Evolutionary conservation across 2,797 vertebrate species (phyloP).

Genomic region (Perodicticus potto): DNA sequence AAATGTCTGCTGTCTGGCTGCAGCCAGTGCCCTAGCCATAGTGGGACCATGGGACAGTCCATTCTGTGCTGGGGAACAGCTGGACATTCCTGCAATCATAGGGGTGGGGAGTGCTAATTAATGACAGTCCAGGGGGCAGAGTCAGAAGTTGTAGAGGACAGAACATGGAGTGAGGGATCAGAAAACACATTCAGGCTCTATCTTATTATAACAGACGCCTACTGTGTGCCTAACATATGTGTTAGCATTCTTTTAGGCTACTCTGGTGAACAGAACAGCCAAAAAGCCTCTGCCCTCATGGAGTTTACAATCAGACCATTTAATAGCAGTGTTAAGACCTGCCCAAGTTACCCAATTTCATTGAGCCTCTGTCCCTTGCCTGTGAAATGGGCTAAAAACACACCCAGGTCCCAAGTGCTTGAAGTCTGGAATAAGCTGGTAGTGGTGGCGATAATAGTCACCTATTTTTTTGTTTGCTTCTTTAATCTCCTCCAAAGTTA

Average conservation of each 20-base stretch:
- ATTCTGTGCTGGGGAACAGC: slow-evolving; percentile 19
- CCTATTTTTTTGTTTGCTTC: too few species aligned
- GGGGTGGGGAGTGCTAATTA: neutral
- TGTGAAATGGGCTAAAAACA: neutral
- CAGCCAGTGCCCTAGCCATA: neutral
- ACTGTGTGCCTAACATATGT: fast-evolving
- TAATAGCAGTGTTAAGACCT: neutral
- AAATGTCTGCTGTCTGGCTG: neutral
- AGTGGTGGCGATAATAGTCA: fast-evolving
- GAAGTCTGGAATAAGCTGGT: neutral
- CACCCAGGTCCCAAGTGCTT: neutral
- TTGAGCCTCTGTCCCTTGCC: neutral
- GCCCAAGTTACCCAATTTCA: neutral
- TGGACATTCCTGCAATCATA: slow-evolving; percentile 36
- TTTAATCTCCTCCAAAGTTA: neutral
- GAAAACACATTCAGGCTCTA: neutral
- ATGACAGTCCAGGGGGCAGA: neutral
- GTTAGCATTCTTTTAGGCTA: fast-evolving
- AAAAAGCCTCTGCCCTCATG: fast-evolving
- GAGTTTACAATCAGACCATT: neutral
- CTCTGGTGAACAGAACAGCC: neutral
- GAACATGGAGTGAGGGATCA: neutral
- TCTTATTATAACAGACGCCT: neutral
- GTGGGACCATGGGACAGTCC: neutral
- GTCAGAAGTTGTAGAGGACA: neutral